These are phyloP conservation scores for Eupeodes luniger DNA, from an alignment of 2,888 invertebrate species.

Conservation along the genomic window DNA sequence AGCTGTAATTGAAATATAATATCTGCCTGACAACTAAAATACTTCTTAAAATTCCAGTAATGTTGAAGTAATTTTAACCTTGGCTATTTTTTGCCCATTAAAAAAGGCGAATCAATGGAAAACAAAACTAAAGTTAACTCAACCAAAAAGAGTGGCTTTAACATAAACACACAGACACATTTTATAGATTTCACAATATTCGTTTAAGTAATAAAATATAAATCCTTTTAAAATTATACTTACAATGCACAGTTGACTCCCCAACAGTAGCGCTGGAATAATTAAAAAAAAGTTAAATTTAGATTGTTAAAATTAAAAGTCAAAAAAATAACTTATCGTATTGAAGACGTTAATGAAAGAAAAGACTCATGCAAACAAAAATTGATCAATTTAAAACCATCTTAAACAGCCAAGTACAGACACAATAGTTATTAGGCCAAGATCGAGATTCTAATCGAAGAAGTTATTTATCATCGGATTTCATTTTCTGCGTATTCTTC, in stretches of 20 bases:
- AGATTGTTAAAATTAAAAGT: conserved; percentile 55
- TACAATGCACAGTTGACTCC: conserved; percentile 78
- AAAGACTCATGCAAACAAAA: conserved; percentile 56
- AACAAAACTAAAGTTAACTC: too few relatives aligned
- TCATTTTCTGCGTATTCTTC: conserved; percentile 50
- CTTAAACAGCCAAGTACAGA: conserved; percentile 43
- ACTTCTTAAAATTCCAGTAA: too few relatives aligned
- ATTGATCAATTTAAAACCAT: conserved; percentile 29
- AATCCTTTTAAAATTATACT: conserved; percentile 58
- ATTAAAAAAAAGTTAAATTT: conserved; percentile 40
- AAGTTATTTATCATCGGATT: conserved; percentile 76
- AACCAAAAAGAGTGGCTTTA: too few relatives aligned
- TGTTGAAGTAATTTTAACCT: too few relatives aligned
- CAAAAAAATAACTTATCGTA: conserved; percentile 58
- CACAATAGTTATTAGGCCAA: conserved; percentile 70
- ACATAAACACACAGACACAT: too few relatives aligned
- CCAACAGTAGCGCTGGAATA: conserved; percentile 79
- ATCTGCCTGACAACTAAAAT: too few relatives aligned
- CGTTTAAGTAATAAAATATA: neutral
- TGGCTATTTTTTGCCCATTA: too few relatives aligned
- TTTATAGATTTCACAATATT: neutral
- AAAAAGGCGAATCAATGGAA: too few relatives aligned
- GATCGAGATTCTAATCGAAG: conserved; percentile 72
- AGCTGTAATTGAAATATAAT: too few relatives aligned
- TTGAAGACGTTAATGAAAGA: conserved; percentile 24